A percentile compares a stretch with the other conserved stretches of the same genome.
These are phyloP conservation scores for Heliconius himera DNA, from an alignment of 1,140 invertebrate genomes.

Conservation along the genomic window DNA sequence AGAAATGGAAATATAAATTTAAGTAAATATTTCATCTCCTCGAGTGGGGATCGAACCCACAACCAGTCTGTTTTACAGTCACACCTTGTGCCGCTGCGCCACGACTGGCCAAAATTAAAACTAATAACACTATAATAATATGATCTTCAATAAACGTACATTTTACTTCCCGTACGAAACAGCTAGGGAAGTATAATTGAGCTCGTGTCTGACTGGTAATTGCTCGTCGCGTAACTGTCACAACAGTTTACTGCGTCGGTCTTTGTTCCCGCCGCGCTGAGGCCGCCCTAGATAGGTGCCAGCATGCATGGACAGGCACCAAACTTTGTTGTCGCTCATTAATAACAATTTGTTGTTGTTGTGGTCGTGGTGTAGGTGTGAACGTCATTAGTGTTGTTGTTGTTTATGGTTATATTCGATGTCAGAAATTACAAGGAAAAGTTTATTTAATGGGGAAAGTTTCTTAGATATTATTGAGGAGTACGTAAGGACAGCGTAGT, in stretches of 20 bases:
- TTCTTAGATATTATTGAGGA: no score
- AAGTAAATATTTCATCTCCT: no score
- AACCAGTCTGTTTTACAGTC: no score
- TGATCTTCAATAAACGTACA: not conserved
- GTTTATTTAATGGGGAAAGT: not conserved
- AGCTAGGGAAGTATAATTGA: conserved; percentile 19
- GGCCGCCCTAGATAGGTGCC: conserved; percentile 13
- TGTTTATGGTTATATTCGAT: not conserved
- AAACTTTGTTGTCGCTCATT: conserved; percentile 7
- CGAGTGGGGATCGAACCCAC: no score
- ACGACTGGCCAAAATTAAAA: no score
- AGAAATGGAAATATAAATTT: no score
- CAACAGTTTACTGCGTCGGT: conserved; percentile 42
- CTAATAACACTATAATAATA: no score
- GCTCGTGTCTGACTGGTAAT: conserved; percentile 35
- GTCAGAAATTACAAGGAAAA: not conserved
- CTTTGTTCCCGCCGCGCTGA: conserved; percentile 23
- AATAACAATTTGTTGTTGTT: not conserved
- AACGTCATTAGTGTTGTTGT: not conserved
- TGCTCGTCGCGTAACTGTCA: conserved; percentile 43
- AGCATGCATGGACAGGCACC: conserved; percentile 9
- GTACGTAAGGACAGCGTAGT: no score
- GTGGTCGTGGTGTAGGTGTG: not conserved
- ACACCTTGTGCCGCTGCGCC: no score
- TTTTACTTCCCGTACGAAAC: not conserved